Base-by-base conservation (phyloP, 1,140 invertebrate genomes). In the Tetragnatha versicolor region DNA sequence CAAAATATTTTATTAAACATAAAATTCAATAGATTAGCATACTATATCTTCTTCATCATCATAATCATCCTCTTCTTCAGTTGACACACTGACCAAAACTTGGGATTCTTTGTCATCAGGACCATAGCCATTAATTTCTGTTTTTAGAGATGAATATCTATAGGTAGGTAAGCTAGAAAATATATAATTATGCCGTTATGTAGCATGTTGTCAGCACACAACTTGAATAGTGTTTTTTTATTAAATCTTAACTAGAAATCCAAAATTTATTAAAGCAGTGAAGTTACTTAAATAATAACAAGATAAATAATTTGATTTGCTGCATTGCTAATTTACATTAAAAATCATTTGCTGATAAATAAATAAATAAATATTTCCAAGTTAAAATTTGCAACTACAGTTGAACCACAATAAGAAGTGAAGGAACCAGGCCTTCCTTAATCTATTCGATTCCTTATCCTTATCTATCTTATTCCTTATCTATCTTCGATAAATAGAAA, bases 61-160 rank as follows among this genome's bases (percentile, higher is more conserved):
- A 68, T 45, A 68, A 47, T 78, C 75, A 45, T 78, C 75, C 47
- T 78, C 75, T 69, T 78, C 75, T 47, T 78, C 75, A 1, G 75
- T 78, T 25, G 75, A 78, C 2, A 68, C 75, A 60, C 10, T 65
- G 3, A 78, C 61, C 47, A 78, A 68, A 68, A 20, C 47, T 58
- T 78, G 75, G 9, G 75, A 78, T 45, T 78, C 75, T 69, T 78
- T 78, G 25, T 78, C 75, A 60, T 78, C 75, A 42, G 47, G 61
- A 12, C 75, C 75, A 66, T 68, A 69, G 4, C 75, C 75, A 69
- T 78, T 78, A 9, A 78, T 69, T 78, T 78, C 75, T 45, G 75
- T 78, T 68, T 78, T 78, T 27, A 78, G 37, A 6, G 75, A 78
- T n/a, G 75, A 78, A 33, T 78, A 78, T 39, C 75, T 78, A 29